Percentiles rank a stretch among this genome's conserved stretches.
Evolutionary conservation across 2,113 vertebrate species (phyloP).

Genomic region (rabbit (Oryctolagus cuniculus)): mOryCun1.1 NC_091441.1:47066501-47067000

Average conservation of each 20-base stretch:
- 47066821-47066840: neutral
- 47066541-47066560: neutral
- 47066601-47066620: neutral
- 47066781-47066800: neutral
- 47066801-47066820: neutral
- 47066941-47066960: conserved; percentile 71
- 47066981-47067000: conserved; percentile 77
- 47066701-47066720: conserved; percentile 2
- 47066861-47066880: neutral
- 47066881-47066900: neutral
- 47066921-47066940: conserved; percentile 46
- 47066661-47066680: neutral
- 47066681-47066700: neutral
- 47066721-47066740: neutral
- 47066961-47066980: conserved; percentile 73
- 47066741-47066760: neutral
- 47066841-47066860: neutral
- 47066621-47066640: neutral
- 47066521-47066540: neutral
- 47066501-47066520: neutral
- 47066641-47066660: neutral
- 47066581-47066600: neutral
- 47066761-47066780: neutral
- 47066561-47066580: neutral
- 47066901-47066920: neutral